Evolutionary conservation across 1,140 invertebrate genomes (phyloP), one percentile per base, ranked within the genome.

Genomic region (Papilio polytes): DNA sequence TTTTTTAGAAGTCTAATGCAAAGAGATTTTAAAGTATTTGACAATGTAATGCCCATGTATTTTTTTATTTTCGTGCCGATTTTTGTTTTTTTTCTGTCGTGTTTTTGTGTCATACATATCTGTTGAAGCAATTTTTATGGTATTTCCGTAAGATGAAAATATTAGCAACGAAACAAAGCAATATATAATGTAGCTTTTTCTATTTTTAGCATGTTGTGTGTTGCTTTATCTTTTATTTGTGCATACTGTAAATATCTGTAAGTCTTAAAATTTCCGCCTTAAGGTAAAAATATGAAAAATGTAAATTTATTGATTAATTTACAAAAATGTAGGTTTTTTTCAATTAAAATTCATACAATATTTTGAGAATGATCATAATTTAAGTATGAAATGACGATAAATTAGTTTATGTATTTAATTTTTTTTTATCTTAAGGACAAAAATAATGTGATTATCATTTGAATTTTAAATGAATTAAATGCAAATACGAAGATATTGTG

Each of bases 201-300:
- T 81, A 82, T 85, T 78, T 78, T 66, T 20, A 86, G 85, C 84
- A 85, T 85, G 78, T 88, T 85, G 84, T 87, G 85, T 82, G 89
- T 90, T 81, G 90, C 89, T 93, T 90, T 88, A 88, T 83, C 6
- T 26, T 77, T 78, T 90, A 84, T 89, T 73, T 94, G 92, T 94
- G 89, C 89, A 94, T 94, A 94, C 88, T 94, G 93, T 94, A 94
- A 91, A 94, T 94, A 94, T 86, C 77, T 86, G 78, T 80, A 91
- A 89, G 82, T 85, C 74, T 80, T 92, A 87, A 91, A 89, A 83
- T 86, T 91, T 94, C 93, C 92, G 92, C 93, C 93, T 94, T 93
- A 90, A 87, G 85, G 83, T 86, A 88, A 89, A 87, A 89, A 89
- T 94, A 89, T 88, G 88, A 88, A 82, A 83, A 86, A 86, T 82